Evolutionary conservation across 2,888 invertebrate genomes (phyloP).

Genomic region (Chrysina gloriosa): DNA sequence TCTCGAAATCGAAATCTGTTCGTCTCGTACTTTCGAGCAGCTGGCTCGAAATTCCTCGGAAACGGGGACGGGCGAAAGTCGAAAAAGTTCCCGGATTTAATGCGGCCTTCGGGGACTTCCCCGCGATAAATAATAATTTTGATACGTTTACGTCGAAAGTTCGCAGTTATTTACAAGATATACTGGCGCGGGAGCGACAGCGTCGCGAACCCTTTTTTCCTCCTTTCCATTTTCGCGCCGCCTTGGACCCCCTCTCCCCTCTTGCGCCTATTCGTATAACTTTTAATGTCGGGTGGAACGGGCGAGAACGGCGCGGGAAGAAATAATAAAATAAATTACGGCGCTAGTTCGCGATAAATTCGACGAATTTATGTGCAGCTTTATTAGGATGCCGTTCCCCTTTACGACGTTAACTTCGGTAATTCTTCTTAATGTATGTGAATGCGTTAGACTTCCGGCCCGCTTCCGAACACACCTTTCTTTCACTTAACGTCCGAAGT

Average conservation of each 20-base stretch:
- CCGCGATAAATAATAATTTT: slow-evolving; percentile 27
- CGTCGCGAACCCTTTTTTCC: slow-evolving; percentile 17
- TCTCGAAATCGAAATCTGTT: too few relatives aligned
- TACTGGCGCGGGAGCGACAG: slow-evolving; percentile 1
- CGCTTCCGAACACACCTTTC: too few relatives aligned
- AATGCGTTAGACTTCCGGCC: neutral
- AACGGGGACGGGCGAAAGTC: too few relatives aligned
- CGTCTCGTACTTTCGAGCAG: too few relatives aligned
- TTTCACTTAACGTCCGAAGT: too few relatives aligned
- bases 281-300: slow-evolving; percentile 13
- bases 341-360: slow-evolving; percentile 29
- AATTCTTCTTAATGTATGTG: slow-evolving; percentile 30
- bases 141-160: slow-evolving; percentile 23
- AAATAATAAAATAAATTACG: slow-evolving; percentile 29
- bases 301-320: neutral
- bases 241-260: neutral
- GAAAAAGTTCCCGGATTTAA: too few relatives aligned
- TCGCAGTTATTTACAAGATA: slow-evolving; percentile 20
- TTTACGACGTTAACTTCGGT: slow-evolving; percentile 31
- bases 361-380: slow-evolving; percentile 21
- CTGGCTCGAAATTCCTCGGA: too few relatives aligned
- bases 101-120: too few relatives aligned
- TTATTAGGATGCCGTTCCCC: slow-evolving; percentile 25
- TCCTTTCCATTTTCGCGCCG: neutral
- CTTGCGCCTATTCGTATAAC: slow-evolving; percentile 4